Evolutionary conservation across 2,113 vertebrate species (phyloP), one percentile per base, ranked within the genome.

Genomic region (Eptatretus burgeri): DNA sequence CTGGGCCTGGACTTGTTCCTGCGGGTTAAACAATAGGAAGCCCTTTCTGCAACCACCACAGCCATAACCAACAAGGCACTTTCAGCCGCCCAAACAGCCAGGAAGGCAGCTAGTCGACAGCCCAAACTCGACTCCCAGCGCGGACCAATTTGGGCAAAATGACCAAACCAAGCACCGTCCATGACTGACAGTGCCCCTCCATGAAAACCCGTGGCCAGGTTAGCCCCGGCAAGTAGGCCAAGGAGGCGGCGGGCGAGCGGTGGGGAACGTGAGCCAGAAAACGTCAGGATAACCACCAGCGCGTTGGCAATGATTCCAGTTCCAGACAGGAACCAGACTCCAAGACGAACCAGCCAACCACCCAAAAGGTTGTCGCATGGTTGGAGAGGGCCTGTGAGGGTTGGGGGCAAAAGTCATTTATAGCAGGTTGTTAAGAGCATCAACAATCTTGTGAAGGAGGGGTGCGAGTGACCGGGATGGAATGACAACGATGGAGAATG

Each of bases 31-130:
- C 27, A 41, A 41, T 41, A 41, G 27, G 27, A 41, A 69, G 82
- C 93, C 62, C 83, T 79, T 67, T 93, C 83, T n/a, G 89, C 75
- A 1, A 80, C 79, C 5, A 83, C 79, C 19, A 77, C 65, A 0
- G 85, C 89, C 49, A 94, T 77, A 69, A 94, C 74, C 72, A 93
- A 89, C 67, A 91, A 73, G 13, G 81, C 78, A 10, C 79, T 79
- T 66, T 94, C 82, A 0, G 82, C 81, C 4, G 85, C 77, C 68
- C 87, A 88, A 63, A 87, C 76, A 11, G 77, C 80, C 69, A 89
- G 69, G 70, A 89, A 79, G 1, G 83, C 82, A 4, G 80, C 77
- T 51, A 81, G 63, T 51, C 75, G 78, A 72, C 87, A 94, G 20
- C 82, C 80, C 10, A 71, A 68, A 66, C 85, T 84, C 69, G 76